Evolutionary conservation across 2,113 vertebrate genomes (phyloP).

Genomic region (Henicopernis longicauda): DNA sequence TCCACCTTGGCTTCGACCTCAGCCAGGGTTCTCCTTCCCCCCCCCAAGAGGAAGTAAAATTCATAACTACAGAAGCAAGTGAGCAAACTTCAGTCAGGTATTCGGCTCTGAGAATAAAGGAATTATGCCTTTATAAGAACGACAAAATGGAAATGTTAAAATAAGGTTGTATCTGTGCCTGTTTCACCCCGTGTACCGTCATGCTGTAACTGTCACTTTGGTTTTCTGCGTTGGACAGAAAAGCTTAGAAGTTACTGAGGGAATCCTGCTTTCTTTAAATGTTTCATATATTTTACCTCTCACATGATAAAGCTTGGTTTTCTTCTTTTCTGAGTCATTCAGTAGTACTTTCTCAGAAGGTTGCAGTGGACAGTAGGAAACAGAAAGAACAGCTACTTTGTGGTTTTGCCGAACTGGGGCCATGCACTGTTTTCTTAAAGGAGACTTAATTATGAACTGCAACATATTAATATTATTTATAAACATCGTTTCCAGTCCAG

Average conservation of each 20-base stretch:
- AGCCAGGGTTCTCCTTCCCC: neutral
- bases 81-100: neutral
- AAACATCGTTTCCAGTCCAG: neutral
- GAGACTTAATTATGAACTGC: neutral
- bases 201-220: neutral
- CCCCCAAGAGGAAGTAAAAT: neutral
- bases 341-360: neutral
- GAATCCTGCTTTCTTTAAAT: neutral
- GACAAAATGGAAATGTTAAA: neutral
- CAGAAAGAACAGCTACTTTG: neutral
- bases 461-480: neutral
- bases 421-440: neutral
- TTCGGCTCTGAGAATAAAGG: neutral
- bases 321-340: neutral
- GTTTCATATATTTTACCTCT: neutral
- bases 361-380: neutral
- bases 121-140: neutral
- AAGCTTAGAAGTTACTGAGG: neutral
- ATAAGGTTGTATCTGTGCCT: neutral
- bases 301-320: neutral
- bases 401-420: neutral
- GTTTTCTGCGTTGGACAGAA: neutral
- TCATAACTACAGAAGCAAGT: neutral
- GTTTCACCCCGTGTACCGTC: neutral
- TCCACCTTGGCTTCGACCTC: accelerated